phyloP scores from a whole-genome alignment of 2,888 invertebrate genomes.

The Cyclophora punctaria region DNA sequence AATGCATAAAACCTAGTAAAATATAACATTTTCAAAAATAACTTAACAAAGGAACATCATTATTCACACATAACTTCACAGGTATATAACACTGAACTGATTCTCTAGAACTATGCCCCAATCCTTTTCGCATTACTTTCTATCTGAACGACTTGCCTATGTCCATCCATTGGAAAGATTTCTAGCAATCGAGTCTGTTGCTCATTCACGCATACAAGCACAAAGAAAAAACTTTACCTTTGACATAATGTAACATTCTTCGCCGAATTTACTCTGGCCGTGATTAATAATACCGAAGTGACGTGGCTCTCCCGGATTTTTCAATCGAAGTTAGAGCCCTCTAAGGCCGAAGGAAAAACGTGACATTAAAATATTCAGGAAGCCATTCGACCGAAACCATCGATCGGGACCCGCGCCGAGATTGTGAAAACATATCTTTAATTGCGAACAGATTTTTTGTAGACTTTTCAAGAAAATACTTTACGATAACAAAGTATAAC shows the following conservation, averaged over 20 bases:
- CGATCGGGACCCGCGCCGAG: slow-evolving; percentile 19
- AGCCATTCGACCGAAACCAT: slow-evolving; percentile 18
- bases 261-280: slow-evolving; percentile 23
- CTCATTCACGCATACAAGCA: slow-evolving; percentile 13
- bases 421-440: slow-evolving; percentile 5
- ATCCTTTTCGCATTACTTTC: no score
- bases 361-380: slow-evolving; percentile 46
- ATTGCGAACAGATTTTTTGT: slow-evolving; percentile 1
- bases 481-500: background rate
- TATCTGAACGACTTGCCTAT: no score
- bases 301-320: slow-evolving; percentile 36
- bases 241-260: slow-evolving; percentile 24
- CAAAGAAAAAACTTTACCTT: slow-evolving; percentile 14
- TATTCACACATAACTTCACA: no score
- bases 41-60: background rate
- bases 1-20: background rate
- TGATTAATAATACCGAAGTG: slow-evolving; percentile 40
- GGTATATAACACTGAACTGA: no score
- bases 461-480: no score
- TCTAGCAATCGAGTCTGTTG: slow-evolving; percentile 5
- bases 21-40: background rate
- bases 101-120: no score
- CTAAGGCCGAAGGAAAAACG: slow-evolving; percentile 27
- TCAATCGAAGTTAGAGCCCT: slow-evolving; percentile 37
- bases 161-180: background rate